These are phyloP conservation scores for Centrocercus urophasianus DNA, from an alignment of 2,113 vertebrate genomes.

Conservation along the genomic window DNA sequence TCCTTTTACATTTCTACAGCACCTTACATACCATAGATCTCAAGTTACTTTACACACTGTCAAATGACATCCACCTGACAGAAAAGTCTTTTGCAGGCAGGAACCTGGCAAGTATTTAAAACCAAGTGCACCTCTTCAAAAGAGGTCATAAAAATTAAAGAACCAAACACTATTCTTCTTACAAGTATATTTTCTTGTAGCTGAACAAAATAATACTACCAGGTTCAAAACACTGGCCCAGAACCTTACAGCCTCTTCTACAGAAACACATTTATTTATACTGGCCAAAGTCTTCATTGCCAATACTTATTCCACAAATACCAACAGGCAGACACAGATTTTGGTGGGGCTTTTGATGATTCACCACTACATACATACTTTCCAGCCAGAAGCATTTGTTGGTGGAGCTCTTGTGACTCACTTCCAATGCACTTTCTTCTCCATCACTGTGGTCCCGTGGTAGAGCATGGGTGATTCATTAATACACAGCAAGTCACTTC, in stretches of 20 bases:
- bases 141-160: not conserved
- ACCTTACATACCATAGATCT: not conserved
- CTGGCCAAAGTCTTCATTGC: not conserved
- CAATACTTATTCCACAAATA: conserved; percentile 4
- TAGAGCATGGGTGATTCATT: conserved; percentile 44
- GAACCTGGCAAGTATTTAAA: not conserved
- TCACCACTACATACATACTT: conserved; percentile 48
- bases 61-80: not conserved
- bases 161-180: not conserved
- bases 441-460: not conserved
- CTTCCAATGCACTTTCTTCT: not conserved
- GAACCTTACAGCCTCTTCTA: not conserved
- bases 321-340: conserved; percentile 4
- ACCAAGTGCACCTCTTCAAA: not conserved
- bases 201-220: not conserved
- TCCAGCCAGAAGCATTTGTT: conserved; percentile 46
- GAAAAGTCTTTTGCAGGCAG: not conserved
- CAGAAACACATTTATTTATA: not conserved
- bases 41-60: not conserved
- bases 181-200: not conserved
- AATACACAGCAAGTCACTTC: not conserved
- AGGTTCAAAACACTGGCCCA: not conserved
- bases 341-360: conserved; percentile 55
- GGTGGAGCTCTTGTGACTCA: conserved; percentile 61
- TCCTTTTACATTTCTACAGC: not conserved